A percentile compares a stretch with the other conserved stretches of the same genome.
phyloP scores from a whole-genome alignment of 2,797 vertebrate species.

The Takifugu ocellatus region DNA sequence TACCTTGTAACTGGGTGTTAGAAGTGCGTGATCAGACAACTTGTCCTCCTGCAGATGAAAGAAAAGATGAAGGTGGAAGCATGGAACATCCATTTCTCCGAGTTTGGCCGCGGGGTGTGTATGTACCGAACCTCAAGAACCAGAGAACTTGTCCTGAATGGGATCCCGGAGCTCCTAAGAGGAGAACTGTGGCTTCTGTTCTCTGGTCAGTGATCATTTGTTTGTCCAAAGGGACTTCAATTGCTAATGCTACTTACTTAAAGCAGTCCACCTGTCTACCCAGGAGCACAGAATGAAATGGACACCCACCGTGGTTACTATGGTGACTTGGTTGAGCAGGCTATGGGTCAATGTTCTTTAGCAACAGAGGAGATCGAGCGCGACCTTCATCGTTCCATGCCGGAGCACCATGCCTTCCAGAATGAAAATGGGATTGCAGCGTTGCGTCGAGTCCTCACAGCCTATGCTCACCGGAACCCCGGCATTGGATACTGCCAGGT shows the following conservation, averaged over 20 bases:
- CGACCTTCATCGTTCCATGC: slow-evolving; percentile 98
- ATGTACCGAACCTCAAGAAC: slow-evolving; percentile 95
- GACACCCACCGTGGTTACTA: slow-evolving; percentile 91
- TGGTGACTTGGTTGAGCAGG: slow-evolving; percentile 85
- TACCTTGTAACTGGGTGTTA: background rate
- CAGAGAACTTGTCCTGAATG: slow-evolving; percentile 88
- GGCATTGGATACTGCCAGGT: slow-evolving; percentile 96
- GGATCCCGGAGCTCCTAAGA: slow-evolving; percentile 89
- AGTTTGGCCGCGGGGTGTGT: slow-evolving; percentile 93
- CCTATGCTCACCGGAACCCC: slow-evolving; percentile 95
- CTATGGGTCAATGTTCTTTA: slow-evolving; percentile 84
- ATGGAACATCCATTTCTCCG: slow-evolving; percentile 97
- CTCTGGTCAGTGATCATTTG: slow-evolving; percentile 77
- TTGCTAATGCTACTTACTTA: too few species aligned
- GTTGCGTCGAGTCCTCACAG: slow-evolving; percentile 90
- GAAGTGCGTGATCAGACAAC: too few species aligned
- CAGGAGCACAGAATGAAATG: slow-evolving; percentile 96
- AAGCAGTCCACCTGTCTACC: background rate
- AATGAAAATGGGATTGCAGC: slow-evolving; percentile 93
- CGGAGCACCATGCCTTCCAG: slow-evolving; percentile 95
- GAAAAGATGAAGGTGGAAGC: slow-evolving; percentile 97
- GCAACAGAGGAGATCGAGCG: slow-evolving; percentile 97
- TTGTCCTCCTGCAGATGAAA: slow-evolving; percentile 77
- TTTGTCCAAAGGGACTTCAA: too few species aligned
- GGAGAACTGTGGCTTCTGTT: slow-evolving; percentile 97